Evolutionary conservation across 2,888 invertebrate genomes (phyloP).

Genomic region (Hemaris fuciformis): DNA sequence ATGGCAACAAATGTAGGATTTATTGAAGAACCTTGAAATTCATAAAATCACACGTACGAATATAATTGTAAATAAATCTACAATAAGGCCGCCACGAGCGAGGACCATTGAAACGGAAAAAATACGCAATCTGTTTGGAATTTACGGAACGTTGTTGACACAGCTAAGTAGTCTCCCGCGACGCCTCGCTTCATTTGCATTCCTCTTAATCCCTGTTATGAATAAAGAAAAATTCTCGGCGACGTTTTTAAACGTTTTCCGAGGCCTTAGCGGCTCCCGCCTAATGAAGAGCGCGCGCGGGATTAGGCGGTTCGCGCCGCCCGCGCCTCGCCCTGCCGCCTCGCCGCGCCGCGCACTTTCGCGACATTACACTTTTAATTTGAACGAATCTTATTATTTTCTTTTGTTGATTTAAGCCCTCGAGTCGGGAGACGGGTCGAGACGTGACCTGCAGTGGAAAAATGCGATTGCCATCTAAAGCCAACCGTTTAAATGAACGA

Average conservation of each 20-base stretch:
- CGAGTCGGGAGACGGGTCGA: slow-evolving; percentile 79
- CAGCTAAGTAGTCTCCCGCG: slow-evolving; percentile 75
- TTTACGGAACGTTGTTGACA: slow-evolving; percentile 70
- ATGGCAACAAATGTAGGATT: background rate
- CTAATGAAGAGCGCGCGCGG: slow-evolving; percentile 75
- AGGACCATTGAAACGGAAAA: slow-evolving; percentile 42
- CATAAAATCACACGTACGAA: background rate
- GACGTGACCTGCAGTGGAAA: slow-evolving; percentile 87
- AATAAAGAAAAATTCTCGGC: slow-evolving; percentile 79
- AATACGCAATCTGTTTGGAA: slow-evolving; percentile 42
- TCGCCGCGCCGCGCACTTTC: slow-evolving; percentile 60
- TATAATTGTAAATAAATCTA: background rate
- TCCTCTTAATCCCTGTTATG: slow-evolving; percentile 80
- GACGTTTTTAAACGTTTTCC: slow-evolving; percentile 69
- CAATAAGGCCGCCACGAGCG: slow-evolving; percentile 25
- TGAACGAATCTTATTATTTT: slow-evolving; percentile 86
- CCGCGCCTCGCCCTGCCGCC: slow-evolving; percentile 24
- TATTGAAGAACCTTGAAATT: background rate
- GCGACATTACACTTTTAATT: slow-evolving; percentile 87
- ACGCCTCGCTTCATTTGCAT: slow-evolving; percentile 79
- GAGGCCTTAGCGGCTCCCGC: slow-evolving; percentile 56
- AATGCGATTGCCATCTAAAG: slow-evolving; percentile 87
- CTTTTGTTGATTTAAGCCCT: slow-evolving; percentile 87
- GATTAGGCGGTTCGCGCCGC: slow-evolving; percentile 57
- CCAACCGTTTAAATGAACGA: slow-evolving; percentile 87